Evolutionary conservation across 2,888 invertebrate genomes (phyloP).

Genomic region (Auanema freiburgensis): DNA sequence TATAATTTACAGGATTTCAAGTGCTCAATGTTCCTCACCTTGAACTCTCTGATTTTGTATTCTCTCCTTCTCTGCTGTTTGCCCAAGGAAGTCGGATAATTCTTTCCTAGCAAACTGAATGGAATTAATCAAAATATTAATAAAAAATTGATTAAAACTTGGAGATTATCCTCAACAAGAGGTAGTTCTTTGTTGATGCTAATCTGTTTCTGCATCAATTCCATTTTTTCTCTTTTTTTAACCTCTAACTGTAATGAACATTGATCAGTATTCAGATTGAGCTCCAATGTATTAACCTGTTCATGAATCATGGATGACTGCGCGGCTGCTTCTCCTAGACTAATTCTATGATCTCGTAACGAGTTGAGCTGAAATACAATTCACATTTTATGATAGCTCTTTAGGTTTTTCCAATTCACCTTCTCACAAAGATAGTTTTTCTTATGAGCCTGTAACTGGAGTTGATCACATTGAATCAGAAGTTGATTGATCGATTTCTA

Average conservation of each 20-base stretch:
- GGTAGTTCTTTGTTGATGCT: constrained; percentile 8
- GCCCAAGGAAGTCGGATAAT: no score
- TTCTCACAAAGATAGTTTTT: no score
- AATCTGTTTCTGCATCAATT: constrained; percentile 18
- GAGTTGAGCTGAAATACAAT: constrained; percentile 12
- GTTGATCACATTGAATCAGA: constrained; percentile 18
- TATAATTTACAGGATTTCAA: no score
- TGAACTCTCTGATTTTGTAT: no score
- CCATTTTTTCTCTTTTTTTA: constrained; percentile 20
- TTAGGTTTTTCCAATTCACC: not conserved
- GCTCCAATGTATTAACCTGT: no score
- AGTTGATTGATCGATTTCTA: constrained; percentile 1
- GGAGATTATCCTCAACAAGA: not conserved
- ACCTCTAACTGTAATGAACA: constrained; percentile 7
- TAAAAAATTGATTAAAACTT: not conserved
- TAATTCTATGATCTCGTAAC: constrained; percentile 24
- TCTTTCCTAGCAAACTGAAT: no score
- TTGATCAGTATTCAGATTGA: not conserved
- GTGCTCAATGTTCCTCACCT: no score
- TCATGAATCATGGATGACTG: constrained; percentile 23
- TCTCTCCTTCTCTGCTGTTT: no score
- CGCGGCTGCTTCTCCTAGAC: constrained; percentile 30
- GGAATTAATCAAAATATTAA: not conserved
- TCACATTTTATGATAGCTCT: not conserved
- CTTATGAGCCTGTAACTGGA: constrained; percentile 17